Evolutionary conservation across 1,140 invertebrate species (phyloP).

Genomic region (Lepidurus apus): DNA sequence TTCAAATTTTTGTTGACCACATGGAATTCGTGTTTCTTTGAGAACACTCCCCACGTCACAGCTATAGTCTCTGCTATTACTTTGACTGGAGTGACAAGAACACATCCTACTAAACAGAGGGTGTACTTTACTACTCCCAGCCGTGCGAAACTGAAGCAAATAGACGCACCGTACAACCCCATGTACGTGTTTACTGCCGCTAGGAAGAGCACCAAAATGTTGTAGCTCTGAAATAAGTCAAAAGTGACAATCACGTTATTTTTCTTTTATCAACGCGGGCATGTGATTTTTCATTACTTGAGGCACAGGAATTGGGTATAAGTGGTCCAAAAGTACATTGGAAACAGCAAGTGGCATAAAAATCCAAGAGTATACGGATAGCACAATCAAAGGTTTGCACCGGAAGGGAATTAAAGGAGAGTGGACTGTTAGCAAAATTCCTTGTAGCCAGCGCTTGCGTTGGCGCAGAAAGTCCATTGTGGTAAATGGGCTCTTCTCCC

Average conservation of each 20-base stretch:
- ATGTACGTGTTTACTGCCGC: slow-evolving; percentile 88
- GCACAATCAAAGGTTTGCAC: slow-evolving; percentile 64
- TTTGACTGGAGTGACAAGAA: slow-evolving; percentile 84
- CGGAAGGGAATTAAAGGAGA: slow-evolving; percentile 73
- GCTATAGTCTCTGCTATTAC: slow-evolving; percentile 89
- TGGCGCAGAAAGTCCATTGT: slow-evolving; percentile 92
- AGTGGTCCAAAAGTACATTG: slow-evolving; percentile 72
- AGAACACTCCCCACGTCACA: slow-evolving; percentile 84
- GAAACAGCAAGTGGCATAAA: slow-evolving; percentile 87
- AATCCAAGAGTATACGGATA: slow-evolving; percentile 93
- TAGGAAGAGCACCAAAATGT: slow-evolving; percentile 46
- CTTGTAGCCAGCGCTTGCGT: slow-evolving; percentile 86
- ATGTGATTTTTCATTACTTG: slow-evolving; percentile 41
- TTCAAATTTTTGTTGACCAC: slow-evolving; percentile 82
- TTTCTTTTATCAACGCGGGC: background rate
- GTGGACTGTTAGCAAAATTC: slow-evolving; percentile 89
- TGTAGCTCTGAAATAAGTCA: slow-evolving; percentile 11
- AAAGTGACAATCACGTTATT: background rate
- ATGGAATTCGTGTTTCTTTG: slow-evolving; percentile 92
- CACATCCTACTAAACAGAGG: slow-evolving; percentile 73
- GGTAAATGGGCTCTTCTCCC: slow-evolving; percentile 95
- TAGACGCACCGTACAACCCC: slow-evolving; percentile 92
- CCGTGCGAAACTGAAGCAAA: slow-evolving; percentile 84
- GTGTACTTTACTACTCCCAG: slow-evolving; percentile 73
- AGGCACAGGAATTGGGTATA: slow-evolving; percentile 83